Evolutionary conservation across 2,797 vertebrate species (phyloP), one percentile per base, ranked within the genome.

Genomic region (Meda fulgida): DNA sequence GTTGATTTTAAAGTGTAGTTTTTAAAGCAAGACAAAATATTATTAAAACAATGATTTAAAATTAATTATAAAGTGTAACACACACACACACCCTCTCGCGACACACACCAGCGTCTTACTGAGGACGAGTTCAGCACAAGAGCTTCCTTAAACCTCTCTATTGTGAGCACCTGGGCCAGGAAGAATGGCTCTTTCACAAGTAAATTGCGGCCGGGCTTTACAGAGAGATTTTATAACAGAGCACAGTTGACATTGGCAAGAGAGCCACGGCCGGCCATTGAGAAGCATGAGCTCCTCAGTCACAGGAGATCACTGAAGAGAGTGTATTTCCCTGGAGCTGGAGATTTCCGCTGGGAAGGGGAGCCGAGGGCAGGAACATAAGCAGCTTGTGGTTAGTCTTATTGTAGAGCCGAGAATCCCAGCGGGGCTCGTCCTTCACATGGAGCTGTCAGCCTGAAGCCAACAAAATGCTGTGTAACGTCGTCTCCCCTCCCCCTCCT

Each of bases 91-190:
- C 89, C 91, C 91, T 95, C 93, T 93, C 92, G 91, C 93, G 92
- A 91, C 91, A 87, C 43, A 48, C 90, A 58, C 88, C 88, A 88
- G 91, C 92, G 89, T 92, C 94, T 92, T 89, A 89, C 91, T 88
- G 91, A 90, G 92, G 89, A 88, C 92, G 92, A 93, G 90, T 92
- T 93, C 90, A 93, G 92, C 92, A 92, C 89, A 87, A 93, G 93
- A 91, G 91, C 93, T 94, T 96, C 94, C 94, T 95, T 95, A 95
- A 93, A 91, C 84, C 91, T 78, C 92, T 95, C 93, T 95, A 95
- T 96, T 96, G 94, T 95, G 95, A 95, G 95, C 95, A 96, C 95
- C 94, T 96, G 95, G 93, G 90, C 87, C 90, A 85, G 88, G 92
- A 94, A 94, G 92, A 95, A 95, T 93, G 92, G 91, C 89, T 91